Base-by-base conservation (phyloP, 64 coral and sea anemone genomes). In the Stichodactyla helianthus region DNA sequence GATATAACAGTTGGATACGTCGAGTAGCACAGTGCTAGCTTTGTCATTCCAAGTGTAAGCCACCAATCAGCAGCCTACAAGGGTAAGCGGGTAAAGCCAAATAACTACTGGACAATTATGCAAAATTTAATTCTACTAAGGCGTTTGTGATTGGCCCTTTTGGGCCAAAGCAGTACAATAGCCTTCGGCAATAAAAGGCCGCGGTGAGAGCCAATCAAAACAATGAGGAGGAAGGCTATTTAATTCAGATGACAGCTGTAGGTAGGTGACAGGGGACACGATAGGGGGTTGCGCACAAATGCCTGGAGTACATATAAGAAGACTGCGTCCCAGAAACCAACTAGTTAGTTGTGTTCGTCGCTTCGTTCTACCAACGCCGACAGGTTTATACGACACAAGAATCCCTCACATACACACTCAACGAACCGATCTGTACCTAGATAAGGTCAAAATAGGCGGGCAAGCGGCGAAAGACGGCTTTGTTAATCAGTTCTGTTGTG, bases 211-310 rank as follows among this genome's bases (percentile, higher is more conserved):
- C 94, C 94, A 96, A 93, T 96, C 86, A 93, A 90, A 90, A 87
- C 91, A 90, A 92, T 90, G 88, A 79, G 50, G 79, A 87, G 85
- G 71, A 83, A 79, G 54, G 88, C 79, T 90, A 93, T 92, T 96
- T 96, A 96, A 96, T 96, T 96, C 90, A 79, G 85, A 55, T 96
- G 94, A 96, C 94, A 96, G 94, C 94, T 96, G 94, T 62, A 51
- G 59, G 20, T 51, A 22, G 67, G 81, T 97, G 94, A 97, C 91
- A 86, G 82, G 88, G 89, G 84, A 50, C 67, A 82, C 4, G 86
- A 90, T 91, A 79, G 94, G 94, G 94, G 91, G 94, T 56, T 85
- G 28, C 26, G 59, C 58, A 90, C 84, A 90, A 90, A 93, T 63
- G 54, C 58, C 86, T 90, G 79, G 88, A 60, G 60, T 61, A 85